Conservation (phyloP, 1,140 invertebrate genomes). For the Melitaea cinxia region DNA sequence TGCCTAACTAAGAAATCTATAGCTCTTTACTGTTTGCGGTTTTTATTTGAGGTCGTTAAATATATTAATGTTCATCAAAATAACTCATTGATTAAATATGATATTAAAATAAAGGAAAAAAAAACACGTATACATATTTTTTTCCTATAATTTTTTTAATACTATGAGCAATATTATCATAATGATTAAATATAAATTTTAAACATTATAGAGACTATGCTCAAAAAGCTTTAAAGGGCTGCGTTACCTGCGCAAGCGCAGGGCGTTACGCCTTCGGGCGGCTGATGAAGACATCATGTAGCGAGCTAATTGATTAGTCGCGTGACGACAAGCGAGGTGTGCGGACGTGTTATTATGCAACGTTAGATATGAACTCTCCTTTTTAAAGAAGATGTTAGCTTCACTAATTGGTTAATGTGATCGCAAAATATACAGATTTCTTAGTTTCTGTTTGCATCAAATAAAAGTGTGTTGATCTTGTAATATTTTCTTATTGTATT, state of each 20-base stretch:
- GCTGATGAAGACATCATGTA: conserved; percentile 76
- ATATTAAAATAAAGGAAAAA: too few species aligned
- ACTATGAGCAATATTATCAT: not conserved
- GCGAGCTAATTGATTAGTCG: conserved; percentile 76
- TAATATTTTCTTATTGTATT: too few species aligned
- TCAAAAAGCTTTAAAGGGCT: conserved; percentile 37
- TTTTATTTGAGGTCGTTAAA: not conserved
- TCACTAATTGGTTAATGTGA: not conserved
- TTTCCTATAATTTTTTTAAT: too few species aligned
- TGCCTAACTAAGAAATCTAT: conserved; percentile 23
- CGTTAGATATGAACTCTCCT: conserved; percentile 62
- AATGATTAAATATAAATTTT: conserved; percentile 4
- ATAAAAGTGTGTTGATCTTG: too few species aligned
- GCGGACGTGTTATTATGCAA: conserved; percentile 61
- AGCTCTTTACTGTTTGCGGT: conserved; percentile 1
- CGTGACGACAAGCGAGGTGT: conserved; percentile 58
- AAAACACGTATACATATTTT: too few species aligned
- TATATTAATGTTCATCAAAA: not conserved
- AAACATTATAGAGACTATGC: conserved; percentile 28
- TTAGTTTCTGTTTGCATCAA: not conserved
- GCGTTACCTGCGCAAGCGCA: conserved; percentile 56
- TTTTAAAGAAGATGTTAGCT: conserved; percentile 3
- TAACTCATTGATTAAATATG: too few species aligned
- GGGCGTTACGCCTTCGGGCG: conserved; percentile 70
- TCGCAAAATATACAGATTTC: not conserved